Evolutionary conservation across 2,113 vertebrate species (phyloP).

Genomic region (Eubucco bourcierii): DNA sequence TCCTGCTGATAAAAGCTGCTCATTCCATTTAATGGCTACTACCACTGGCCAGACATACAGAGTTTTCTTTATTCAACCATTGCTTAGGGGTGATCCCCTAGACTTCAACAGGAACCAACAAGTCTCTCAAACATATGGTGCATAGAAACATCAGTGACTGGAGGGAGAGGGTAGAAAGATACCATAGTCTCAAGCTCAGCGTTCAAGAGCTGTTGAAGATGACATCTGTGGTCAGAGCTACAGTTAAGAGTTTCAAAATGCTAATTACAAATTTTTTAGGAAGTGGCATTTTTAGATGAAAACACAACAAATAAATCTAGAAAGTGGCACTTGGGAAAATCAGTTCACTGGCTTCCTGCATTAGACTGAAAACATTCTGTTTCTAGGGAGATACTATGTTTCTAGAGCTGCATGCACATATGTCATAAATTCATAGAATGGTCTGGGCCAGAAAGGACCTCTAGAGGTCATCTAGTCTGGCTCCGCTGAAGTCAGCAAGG

Average conservation of each 20-base stretch:
- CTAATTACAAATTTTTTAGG: background rate
- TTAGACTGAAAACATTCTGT: background rate
- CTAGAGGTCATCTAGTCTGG: too few relatives aligned
- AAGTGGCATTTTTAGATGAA: background rate
- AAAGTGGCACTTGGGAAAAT: background rate
- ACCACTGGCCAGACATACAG: accelerated
- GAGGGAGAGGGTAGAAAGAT: background rate
- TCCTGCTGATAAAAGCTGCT: background rate
- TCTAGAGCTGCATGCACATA: background rate
- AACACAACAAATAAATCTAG: background rate
- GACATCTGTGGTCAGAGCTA: background rate
- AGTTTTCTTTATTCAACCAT: background rate
- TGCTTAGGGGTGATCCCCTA: background rate
- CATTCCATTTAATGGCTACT: background rate
- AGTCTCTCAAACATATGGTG: background rate
- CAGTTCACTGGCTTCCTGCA: background rate
- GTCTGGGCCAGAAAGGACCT: too few relatives aligned
- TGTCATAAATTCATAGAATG: too few relatives aligned
- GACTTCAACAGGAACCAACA: background rate
- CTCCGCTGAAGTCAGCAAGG: too few relatives aligned
- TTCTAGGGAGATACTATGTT: background rate
- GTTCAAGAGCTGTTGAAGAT: background rate
- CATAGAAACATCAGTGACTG: background rate
- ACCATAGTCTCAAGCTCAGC: background rate
- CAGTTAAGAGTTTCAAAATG: background rate